phyloP scores from a whole-genome alignment of 2,888 invertebrate species.

The Lycia hirtaria region DNA sequence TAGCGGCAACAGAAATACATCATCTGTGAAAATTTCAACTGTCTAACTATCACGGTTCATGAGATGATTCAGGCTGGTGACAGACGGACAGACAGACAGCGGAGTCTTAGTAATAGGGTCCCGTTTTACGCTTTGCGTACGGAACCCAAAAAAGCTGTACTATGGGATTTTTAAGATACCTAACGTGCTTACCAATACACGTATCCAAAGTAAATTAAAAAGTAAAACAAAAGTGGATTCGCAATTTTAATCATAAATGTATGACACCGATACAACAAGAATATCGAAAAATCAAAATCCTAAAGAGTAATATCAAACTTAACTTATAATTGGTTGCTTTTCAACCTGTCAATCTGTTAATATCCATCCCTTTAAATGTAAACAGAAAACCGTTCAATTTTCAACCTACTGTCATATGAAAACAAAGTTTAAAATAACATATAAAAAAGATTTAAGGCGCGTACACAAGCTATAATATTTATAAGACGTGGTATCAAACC shows the following conservation, averaged over 20 bases:
- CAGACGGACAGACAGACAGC: too few species aligned
- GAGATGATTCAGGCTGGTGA: too few species aligned
- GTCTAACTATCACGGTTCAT: too few species aligned
- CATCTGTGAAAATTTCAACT: too few species aligned
- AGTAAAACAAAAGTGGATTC: slow-evolving; percentile 61
- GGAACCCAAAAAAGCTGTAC: not conserved
- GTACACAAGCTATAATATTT: slow-evolving; percentile 72
- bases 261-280: slow-evolving; percentile 75
- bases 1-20: too few species aligned
- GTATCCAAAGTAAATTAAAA: slow-evolving; percentile 38
- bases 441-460: slow-evolving; percentile 54
- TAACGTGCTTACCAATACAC: not conserved
- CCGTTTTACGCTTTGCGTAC: too few species aligned
- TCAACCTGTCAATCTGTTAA: slow-evolving; percentile 61
- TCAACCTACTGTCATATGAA: not conserved
- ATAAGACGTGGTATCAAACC: slow-evolving; percentile 82
- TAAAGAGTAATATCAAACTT: slow-evolving; percentile 80
- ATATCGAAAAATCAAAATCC: slow-evolving; percentile 80
- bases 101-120: too few species aligned
- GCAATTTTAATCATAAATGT: slow-evolving; percentile 83
- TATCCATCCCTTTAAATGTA: slow-evolving; percentile 49
- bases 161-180: too few species aligned
- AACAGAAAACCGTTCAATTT: slow-evolving; percentile 27
- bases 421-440: slow-evolving; percentile 46
- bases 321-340: slow-evolving; percentile 79